A percentile compares a stretch with the other conserved stretches of the same genome.
Evolutionary conservation across 2,113 vertebrate species (phyloP).

Genomic region (Abramis brama): DNA sequence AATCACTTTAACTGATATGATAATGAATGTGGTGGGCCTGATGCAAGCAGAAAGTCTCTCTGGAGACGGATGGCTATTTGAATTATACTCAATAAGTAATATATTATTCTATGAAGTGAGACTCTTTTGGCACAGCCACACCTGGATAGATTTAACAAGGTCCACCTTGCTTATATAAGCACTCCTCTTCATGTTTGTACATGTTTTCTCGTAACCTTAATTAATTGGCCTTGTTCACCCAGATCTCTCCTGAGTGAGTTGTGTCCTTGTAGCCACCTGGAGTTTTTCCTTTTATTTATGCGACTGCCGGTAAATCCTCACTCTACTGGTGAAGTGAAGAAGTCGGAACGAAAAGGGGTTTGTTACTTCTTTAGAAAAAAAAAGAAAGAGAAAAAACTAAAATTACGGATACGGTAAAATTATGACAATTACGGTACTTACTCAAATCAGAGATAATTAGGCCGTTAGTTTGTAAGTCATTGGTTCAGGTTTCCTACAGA

Average conservation of each 20-base stretch:
- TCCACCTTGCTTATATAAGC: constrained; percentile 37
- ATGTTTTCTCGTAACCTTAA: constrained; percentile 27
- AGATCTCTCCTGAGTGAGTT: constrained; percentile 29
- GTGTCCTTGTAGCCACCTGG: constrained; percentile 26
- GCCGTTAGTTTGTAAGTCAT: constrained; percentile 37
- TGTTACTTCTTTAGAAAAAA: neutral
- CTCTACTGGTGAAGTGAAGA: neutral
- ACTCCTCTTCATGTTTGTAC: constrained; percentile 46
- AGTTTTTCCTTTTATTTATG: constrained; percentile 35
- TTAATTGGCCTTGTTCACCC: constrained; percentile 28
- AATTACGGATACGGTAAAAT: no score
- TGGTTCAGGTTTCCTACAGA: neutral
- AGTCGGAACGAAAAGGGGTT: neutral
- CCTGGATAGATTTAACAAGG: constrained; percentile 45
- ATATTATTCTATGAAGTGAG: constrained; percentile 68
- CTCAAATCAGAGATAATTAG: constrained; percentile 30
- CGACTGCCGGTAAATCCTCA: constrained; percentile 13
- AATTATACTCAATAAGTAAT: constrained; percentile 78
- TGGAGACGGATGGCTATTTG: constrained; percentile 74
- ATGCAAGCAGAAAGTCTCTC: constrained; percentile 73
- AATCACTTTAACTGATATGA: constrained; percentile 80
- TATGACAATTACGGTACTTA: constrained; percentile 19
- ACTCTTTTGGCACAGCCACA: constrained; percentile 33
- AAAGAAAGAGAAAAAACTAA: neutral
- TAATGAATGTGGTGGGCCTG: constrained; percentile 77